A percentile compares a stretch with the other conserved stretches of the same genome.
Evolutionary conservation across 1,140 invertebrate genomes (phyloP).

Genomic region (Drosophila yakuba): DNA sequence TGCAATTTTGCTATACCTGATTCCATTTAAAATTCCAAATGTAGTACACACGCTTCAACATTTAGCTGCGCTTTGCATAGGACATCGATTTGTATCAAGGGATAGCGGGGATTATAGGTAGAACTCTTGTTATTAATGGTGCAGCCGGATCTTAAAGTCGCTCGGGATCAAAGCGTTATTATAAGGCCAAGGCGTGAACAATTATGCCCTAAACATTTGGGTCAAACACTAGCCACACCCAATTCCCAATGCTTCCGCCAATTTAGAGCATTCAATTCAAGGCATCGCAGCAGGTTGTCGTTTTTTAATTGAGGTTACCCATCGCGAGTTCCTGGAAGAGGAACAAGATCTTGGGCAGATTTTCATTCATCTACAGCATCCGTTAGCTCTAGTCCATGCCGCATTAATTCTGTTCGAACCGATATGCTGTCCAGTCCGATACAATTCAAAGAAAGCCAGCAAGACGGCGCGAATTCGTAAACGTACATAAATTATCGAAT

Average conservation of each 20-base stretch:
- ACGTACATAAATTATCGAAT: too few relatives aligned
- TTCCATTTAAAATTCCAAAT: background rate
- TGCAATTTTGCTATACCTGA: background rate
- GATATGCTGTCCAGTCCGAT: slow-evolving; percentile 1
- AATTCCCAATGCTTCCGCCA: slow-evolving; percentile 61
- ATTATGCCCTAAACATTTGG: slow-evolving; percentile 76
- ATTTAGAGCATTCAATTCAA: slow-evolving; percentile 50
- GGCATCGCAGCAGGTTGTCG: slow-evolving; percentile 66
- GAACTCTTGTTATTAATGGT: slow-evolving; percentile 34
- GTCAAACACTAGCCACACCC: slow-evolving; percentile 66
- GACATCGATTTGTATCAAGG: background rate
- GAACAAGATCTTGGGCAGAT: slow-evolving; percentile 58
- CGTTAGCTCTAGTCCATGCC: background rate
- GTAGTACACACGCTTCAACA: slow-evolving; percentile 52
- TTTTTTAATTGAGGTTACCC: slow-evolving; percentile 67
- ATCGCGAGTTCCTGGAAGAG: slow-evolving; percentile 26
- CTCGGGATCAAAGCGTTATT: slow-evolving; percentile 58
- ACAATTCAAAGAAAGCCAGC: slow-evolving; percentile 24
- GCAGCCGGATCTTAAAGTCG: slow-evolving; percentile 29
- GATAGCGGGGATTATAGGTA: slow-evolving; percentile 11
- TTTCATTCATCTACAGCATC: slow-evolving; percentile 41
- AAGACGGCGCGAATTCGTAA: slow-evolving; percentile 21
- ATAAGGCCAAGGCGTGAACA: slow-evolving; percentile 73
- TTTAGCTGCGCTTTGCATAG: slow-evolving; percentile 69
- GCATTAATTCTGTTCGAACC: slow-evolving; percentile 27